Evolutionary conservation across 2,888 invertebrate genomes (phyloP).

Genomic region (Cacoxenus indagator): DNA sequence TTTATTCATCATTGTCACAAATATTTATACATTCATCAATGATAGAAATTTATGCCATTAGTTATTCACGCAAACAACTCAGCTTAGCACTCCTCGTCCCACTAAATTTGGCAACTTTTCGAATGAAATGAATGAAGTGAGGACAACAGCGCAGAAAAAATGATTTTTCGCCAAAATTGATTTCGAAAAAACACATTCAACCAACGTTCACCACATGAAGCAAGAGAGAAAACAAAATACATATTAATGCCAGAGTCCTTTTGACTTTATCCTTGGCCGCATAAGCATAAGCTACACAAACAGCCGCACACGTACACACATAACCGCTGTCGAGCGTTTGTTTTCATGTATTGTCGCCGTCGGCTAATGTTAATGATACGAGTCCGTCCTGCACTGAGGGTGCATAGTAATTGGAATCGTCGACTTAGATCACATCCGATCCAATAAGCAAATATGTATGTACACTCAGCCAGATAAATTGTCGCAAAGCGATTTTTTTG

Average conservation of each 20-base stretch:
- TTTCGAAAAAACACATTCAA: not conserved
- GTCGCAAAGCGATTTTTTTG: not conserved
- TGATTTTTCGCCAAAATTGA: not conserved
- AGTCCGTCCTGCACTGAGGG: constrained; percentile 9
- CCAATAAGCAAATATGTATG: not conserved
- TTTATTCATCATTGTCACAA: not conserved
- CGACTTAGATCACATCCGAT: not conserved
- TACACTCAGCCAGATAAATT: not conserved
- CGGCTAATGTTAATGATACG: constrained; percentile 11
- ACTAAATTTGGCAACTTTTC: too few species aligned
- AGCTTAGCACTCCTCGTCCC: too few species aligned
- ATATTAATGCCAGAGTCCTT: not conserved
- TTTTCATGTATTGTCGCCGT: not conserved
- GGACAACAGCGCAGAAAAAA: too few species aligned
- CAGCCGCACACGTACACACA: not conserved
- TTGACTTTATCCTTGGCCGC: not conserved
- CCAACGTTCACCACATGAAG: not conserved
- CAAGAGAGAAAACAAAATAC: not conserved
- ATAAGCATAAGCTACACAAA: not conserved
- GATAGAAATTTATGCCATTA: not conserved
- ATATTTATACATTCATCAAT: constrained; percentile 14
- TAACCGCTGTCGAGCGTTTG: not conserved
- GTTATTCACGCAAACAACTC: constrained; percentile 1
- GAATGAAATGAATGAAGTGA: too few species aligned
- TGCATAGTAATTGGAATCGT: constrained; percentile 12